Evolutionary conservation across 1,140 invertebrate species (phyloP).

Genomic region (Ceratoteleas bidentatus): DNA sequence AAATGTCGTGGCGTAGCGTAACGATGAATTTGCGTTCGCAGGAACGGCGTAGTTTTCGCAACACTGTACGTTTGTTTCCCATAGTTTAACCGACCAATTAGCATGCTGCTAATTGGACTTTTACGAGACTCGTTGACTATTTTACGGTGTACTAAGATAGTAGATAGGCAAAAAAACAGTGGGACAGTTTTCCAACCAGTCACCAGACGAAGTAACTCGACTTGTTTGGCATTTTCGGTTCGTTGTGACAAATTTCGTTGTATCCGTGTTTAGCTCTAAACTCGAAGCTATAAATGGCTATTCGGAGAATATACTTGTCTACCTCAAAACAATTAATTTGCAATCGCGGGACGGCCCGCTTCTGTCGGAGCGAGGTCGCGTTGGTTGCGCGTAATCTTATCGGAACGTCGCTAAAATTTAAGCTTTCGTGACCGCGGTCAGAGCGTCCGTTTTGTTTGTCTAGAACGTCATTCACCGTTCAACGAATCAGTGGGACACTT

Average conservation of each 20-base stretch:
- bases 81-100: slow-evolving; percentile 14
- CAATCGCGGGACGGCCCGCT: slow-evolving; percentile 69
- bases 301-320: slow-evolving; percentile 81
- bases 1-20: not conserved
- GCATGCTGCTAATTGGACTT: slow-evolving; percentile 49
- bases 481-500: slow-evolving; percentile 18
- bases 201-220: slow-evolving; percentile 14
- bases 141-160: slow-evolving; percentile 68
- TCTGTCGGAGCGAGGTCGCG: slow-evolving; percentile 59
- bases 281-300: slow-evolving; percentile 77
- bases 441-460: slow-evolving; percentile 69
- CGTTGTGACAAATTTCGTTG: slow-evolving; percentile 63
- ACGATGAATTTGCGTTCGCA: not conserved
- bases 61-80: slow-evolving; percentile 18
- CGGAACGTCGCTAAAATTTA: slow-evolving; percentile 72
- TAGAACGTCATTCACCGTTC: slow-evolving; percentile 58
- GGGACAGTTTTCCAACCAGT: slow-evolving; percentile 38
- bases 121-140: slow-evolving; percentile 40
- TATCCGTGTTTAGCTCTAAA: slow-evolving; percentile 75
- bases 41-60: slow-evolving; percentile 16
- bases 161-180: slow-evolving; percentile 44
- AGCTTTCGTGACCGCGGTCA: slow-evolving; percentile 71
- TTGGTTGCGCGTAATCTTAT: slow-evolving; percentile 73
- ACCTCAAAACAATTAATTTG: slow-evolving; percentile 79
- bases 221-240: slow-evolving; percentile 71